These are phyloP conservation scores for western clawed frog (Xenopus tropicalis) DNA, from an alignment of 2,113 vertebrate species.

Conservation along the genomic window DNA sequence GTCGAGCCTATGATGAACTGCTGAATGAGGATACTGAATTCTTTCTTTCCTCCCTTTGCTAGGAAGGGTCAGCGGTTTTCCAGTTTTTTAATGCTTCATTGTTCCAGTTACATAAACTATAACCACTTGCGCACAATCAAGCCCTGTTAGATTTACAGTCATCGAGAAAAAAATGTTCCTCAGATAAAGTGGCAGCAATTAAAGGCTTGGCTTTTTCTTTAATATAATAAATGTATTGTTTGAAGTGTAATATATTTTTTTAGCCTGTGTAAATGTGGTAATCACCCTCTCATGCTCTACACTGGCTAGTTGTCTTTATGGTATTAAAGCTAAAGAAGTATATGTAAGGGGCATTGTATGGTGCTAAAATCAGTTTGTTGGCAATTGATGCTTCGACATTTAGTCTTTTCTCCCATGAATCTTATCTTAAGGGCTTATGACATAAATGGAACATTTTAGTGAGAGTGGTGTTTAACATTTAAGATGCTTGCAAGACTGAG, in stretches of 20 bases:
- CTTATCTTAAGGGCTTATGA: constrained; percentile 36
- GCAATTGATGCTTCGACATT: constrained; percentile 20
- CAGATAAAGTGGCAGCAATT: constrained; percentile 42
- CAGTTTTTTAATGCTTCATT: constrained; percentile 19
- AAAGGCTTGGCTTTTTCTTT: constrained; percentile 38
- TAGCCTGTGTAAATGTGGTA: constrained; percentile 26
- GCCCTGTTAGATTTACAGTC: constrained; percentile 40
- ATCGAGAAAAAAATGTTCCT: constrained; percentile 38
- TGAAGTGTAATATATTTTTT: constrained; percentile 37
- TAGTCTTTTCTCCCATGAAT: constrained; percentile 22
- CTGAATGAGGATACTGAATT: not conserved
- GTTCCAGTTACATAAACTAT: constrained; percentile 37
- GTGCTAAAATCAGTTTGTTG: constrained; percentile 27
- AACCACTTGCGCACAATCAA: constrained; percentile 39
- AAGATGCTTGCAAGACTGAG: not conserved
- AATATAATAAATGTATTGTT: constrained; percentile 46
- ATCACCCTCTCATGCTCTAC: constrained; percentile 18
- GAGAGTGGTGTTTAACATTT: constrained; percentile 10
- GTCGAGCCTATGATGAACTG: not conserved
- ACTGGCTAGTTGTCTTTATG: constrained; percentile 19
- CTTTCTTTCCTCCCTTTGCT: constrained; percentile 41
- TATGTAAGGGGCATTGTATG: constrained; percentile 31
- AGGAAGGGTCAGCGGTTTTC: constrained; percentile 43
- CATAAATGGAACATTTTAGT: constrained; percentile 2
- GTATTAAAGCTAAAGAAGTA: constrained; percentile 21